Conservation (phyloP, 2,113 vertebrate species). For the Mus musculus region GRCm39 chr10:11893501-11894000, state of each 20-base stretch:
- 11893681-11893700: background rate
- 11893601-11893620: background rate
- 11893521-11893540: background rate
- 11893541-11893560: background rate
- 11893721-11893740: background rate
- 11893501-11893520: background rate
- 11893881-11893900: background rate
- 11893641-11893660: background rate
- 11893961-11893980: background rate
- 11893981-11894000: background rate
- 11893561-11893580: too few relatives aligned
- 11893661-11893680: background rate
- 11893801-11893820: too few relatives aligned
- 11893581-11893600: background rate
- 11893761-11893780: background rate
- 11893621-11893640: background rate
- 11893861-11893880: background rate
- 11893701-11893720: background rate
- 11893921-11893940: background rate
- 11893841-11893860: background rate
- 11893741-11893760: background rate
- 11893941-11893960: background rate
- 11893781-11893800: background rate
- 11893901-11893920: background rate
- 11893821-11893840: background rate